A percentile compares a stretch with the other conserved stretches of the same genome.
Evolutionary conservation across 2,888 invertebrate genomes (phyloP).

Genomic region (Zhuqinia jingwanae): DNA sequence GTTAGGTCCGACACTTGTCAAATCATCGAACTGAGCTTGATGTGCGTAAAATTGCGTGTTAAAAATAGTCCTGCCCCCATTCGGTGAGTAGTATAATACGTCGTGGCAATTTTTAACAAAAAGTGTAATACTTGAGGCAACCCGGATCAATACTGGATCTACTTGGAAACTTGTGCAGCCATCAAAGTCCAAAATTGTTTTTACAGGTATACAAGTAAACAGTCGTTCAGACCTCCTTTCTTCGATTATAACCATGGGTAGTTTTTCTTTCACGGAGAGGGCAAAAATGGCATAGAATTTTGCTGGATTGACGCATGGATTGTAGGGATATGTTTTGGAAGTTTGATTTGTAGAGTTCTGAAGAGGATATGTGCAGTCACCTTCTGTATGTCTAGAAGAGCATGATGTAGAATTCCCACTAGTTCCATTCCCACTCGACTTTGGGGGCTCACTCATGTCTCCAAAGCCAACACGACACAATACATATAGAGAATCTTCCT

Average conservation of each 20-base stretch:
- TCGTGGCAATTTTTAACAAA: conserved; percentile 54
- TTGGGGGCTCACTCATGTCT: not conserved
- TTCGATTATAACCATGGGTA: conserved; percentile 10
- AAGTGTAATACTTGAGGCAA: not conserved
- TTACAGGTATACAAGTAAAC: conserved; percentile 36
- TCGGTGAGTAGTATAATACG: conserved; percentile 47
- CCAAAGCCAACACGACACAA: conserved; percentile 53
- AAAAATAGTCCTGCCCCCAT: conserved; percentile 46
- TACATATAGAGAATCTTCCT: conserved; percentile 32
- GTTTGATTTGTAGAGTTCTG: not conserved
- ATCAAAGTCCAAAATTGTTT: not conserved
- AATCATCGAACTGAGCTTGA: not conserved
- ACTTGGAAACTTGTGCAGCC: not conserved
- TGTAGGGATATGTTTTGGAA: not conserved
- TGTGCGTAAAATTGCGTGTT: conserved; percentile 36
- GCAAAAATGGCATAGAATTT: conserved; percentile 52
- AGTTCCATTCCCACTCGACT: too few relatives aligned
- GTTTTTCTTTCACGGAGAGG: not conserved
- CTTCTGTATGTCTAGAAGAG: not conserved
- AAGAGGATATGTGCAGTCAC: not conserved
- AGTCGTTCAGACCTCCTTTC: conserved; percentile 56
- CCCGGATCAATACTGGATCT: not conserved
- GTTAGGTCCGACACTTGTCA: too few relatives aligned
- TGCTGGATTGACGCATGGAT: not conserved
- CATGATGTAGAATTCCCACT: not conserved